Evolutionary conservation across 2,797 vertebrate species (phyloP).

Genomic region (Rachycentron canadum): DNA sequence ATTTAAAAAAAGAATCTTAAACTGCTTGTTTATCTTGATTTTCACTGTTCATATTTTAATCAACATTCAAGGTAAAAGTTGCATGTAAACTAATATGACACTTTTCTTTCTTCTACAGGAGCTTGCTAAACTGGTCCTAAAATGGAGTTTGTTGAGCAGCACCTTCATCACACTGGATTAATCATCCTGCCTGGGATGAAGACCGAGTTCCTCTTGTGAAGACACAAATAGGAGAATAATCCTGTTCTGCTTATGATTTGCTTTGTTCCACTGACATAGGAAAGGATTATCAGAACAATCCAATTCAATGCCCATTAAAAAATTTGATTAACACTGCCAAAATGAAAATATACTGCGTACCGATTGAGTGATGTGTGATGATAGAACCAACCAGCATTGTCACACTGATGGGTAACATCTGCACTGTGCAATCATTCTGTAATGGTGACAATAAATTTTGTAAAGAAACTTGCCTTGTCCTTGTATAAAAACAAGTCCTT

Average conservation of each 20-base stretch:
- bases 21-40: neutral
- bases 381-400: conserved; percentile 7
- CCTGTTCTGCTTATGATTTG: neutral
- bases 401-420: conserved; percentile 50
- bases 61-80: neutral
- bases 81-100: conserved; percentile 57
- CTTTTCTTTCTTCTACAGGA: conserved; percentile 69
- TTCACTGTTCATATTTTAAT: neutral
- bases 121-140: conserved; percentile 68
- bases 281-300: neutral
- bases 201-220: conserved; percentile 6
- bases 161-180: conserved; percentile 27
- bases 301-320: neutral
- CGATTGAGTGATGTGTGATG: neutral
- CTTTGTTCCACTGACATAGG: neutral
- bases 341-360: neutral
- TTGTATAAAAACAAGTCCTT: neutral
- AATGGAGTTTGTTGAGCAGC: neutral
- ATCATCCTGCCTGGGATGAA: conserved; percentile 23
- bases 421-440: conserved; percentile 22
- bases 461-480: conserved; percentile 56
- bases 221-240: conserved; percentile 15
- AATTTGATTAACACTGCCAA: neutral
- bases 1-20: neutral
- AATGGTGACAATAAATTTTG: conserved; percentile 72